Evolutionary conservation across 2,888 invertebrate genomes (phyloP).

Genomic region (Pandemis corylana): DNA sequence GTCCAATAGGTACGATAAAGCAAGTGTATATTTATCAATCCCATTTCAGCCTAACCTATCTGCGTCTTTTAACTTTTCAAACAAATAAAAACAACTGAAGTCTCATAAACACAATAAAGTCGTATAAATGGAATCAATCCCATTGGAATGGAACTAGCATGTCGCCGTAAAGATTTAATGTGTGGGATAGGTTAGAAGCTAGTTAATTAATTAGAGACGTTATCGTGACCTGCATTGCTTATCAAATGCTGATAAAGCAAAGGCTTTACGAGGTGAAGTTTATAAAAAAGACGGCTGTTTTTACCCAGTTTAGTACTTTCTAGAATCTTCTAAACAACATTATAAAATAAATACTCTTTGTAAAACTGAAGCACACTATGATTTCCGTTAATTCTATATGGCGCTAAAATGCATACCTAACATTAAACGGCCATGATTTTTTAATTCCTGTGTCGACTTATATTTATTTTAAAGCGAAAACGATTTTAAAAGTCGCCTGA

Average conservation of each 20-base stretch:
- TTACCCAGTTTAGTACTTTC: neutral
- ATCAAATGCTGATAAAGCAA: slow-evolving; percentile 57
- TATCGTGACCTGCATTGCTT: slow-evolving; percentile 60
- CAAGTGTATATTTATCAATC: neutral
- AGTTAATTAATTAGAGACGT: slow-evolving; percentile 77
- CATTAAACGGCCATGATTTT: too few species aligned
- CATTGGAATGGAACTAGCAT: slow-evolving; percentile 37
- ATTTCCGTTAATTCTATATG: neutral
- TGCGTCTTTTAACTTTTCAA: neutral
- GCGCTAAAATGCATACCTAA: too few species aligned
- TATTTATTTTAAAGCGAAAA: neutral
- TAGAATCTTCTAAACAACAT: neutral
- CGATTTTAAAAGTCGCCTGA: too few species aligned
- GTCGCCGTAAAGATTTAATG: slow-evolving; percentile 79
- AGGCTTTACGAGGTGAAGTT: slow-evolving; percentile 33
- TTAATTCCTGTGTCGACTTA: neutral
- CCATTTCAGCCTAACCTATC: neutral
- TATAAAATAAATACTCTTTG: neutral
- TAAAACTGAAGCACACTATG: neutral
- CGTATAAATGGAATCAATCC: slow-evolving; percentile 37
- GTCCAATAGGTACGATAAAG: too few species aligned
- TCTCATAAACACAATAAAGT: slow-evolving; percentile 23
- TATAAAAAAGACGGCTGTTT: neutral
- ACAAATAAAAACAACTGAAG: slow-evolving; percentile 14
- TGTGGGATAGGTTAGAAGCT: slow-evolving; percentile 66